Evolutionary conservation across 1,140 invertebrate species (phyloP), one percentile per base, ranked within the genome.

Genomic region (Drosophila gunungcola): DNA sequence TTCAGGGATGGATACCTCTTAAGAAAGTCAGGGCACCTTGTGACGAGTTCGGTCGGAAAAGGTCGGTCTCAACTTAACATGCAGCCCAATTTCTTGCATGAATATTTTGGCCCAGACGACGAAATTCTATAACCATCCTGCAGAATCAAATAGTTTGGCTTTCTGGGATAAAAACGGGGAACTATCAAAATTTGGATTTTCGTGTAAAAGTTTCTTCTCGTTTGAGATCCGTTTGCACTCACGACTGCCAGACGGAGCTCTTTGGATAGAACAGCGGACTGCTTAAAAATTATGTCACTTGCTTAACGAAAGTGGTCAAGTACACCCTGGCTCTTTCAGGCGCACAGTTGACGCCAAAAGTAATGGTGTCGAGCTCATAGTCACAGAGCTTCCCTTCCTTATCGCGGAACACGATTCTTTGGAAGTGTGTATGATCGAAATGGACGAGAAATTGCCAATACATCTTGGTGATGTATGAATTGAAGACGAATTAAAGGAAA

Each of bases 151-250:
- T 3, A 53, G 51, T 7, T 53, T 52, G 13, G 51, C 13, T 52
- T 21, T 36, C 6, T 21, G 13, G 12, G 3, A 36, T 7, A 52
- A 52, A 25, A 38, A 34, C 52, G 29, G 29, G 10, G 42, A 42
- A 42, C 53, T 55, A 42, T 55, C n/a, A 5, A n/a, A 42, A 9
- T 13, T 62, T 32, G 27, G 58, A 42, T 41, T 27, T 11, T 4
- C 38, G 13, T 42, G 38, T 16, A 29, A 21, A 9, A 42, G 38
- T 4, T 7, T 56, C 3, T 9, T 16, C 2, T 9, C 25, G 38
- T 43, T 43, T 6, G 25, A 42, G 38, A n/a, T 29, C 10, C 38
- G 16, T n/a, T 29, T 42, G n/a, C n/a, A 43, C 39, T 42, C n/a
- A 43, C 54, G 13, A 55, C 21, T 9, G 4, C 53, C 13, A 0